Evolutionary conservation across 1,140 invertebrate genomes (phyloP).

Genomic region (Caenorhabditis tropicalis): DNA sequence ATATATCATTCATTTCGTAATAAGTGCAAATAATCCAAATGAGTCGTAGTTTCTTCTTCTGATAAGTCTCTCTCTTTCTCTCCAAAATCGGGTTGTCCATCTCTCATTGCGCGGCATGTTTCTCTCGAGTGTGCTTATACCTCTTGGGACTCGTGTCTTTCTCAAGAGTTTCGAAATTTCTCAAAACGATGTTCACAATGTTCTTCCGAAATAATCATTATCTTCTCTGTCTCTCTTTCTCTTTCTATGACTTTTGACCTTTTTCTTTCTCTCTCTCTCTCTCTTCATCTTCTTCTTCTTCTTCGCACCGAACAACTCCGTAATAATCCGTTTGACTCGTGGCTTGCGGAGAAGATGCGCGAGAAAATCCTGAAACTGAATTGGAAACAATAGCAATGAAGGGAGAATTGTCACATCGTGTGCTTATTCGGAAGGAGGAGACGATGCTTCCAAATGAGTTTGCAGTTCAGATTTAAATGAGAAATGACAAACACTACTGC

Average conservation of each 20-base stretch:
- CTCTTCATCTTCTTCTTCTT: neutral
- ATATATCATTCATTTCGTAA: conserved; percentile 42
- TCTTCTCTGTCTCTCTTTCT: neutral
- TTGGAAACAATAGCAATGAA: conserved; percentile 28
- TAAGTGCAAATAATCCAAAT: conserved; percentile 22
- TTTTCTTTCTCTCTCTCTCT: neutral
- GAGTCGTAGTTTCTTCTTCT: neutral
- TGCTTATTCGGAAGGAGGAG: neutral
- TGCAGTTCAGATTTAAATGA: conserved; percentile 40
- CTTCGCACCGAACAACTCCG: conserved; percentile 40
- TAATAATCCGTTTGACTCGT: conserved; percentile 35
- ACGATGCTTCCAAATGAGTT: conserved; percentile 22
- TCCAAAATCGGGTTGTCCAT: neutral
- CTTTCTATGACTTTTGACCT: too few species aligned
- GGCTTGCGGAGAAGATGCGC: neutral
- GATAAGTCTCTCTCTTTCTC: neutral
- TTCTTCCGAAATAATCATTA: neutral
- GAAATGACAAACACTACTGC: conserved; percentile 27
- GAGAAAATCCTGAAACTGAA: conserved; percentile 39
- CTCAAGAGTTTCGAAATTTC: conserved; percentile 36
- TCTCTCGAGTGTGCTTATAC: conserved; percentile 37
- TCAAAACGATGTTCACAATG: neutral
- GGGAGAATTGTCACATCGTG: conserved; percentile 8
- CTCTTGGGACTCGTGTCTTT: conserved; percentile 39
- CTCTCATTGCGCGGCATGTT: conserved; percentile 22